Evolutionary conservation across 2,888 invertebrate species (phyloP), one percentile per base, ranked within the genome.

Genomic region (Cataglyphis rosenhaueri): DNA sequence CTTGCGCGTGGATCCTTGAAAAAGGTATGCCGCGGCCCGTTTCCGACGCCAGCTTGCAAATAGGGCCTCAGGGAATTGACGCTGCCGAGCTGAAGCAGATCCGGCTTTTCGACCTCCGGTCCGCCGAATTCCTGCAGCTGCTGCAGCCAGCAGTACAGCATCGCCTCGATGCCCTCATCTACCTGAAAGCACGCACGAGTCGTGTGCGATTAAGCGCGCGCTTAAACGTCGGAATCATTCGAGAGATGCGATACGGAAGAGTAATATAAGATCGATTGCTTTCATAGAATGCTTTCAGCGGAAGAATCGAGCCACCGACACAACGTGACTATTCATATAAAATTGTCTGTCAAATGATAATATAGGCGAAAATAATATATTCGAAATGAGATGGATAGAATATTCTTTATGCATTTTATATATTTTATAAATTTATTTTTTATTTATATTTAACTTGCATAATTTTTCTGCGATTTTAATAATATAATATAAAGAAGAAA

Each of bases 101-200:
- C 98, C 0, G 98, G 98, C 90, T 97, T 97, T 91, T 98, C 98
- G 65, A 97, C 96, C 95, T 97, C 97, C 1, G 97, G 97, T 0
- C 97, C 97, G 21, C 97, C 97, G 90, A 97, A 97, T 93, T 97
- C 97, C 94, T 97, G 97, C 85, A 98, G 95, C 93, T 97, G 97
- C 93, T 97, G 97, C 85, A 98, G 95, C 97, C 97, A 97, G 93
- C 97, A 97, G 91, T 97, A 97, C 25, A 98, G 95, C 97, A 98
- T 97, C 81, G 97, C 97, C 94, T 98, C 98, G 94, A 98, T 97
- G 83, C 98, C 98, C 93, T 97, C 97, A 91, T 97, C 97, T 85
- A 97, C 97, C 97, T 97, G 90, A 71, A 48, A 41, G 44, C 74
- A 71, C 52, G 38, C 55, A 52, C 64, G 32, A 64, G 25, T 15